Percentiles rank a stretch among this genome's conserved stretches.
Evolutionary conservation across 2,888 invertebrate species (phyloP).

Genomic region (Folsomia manolachei): DNA sequence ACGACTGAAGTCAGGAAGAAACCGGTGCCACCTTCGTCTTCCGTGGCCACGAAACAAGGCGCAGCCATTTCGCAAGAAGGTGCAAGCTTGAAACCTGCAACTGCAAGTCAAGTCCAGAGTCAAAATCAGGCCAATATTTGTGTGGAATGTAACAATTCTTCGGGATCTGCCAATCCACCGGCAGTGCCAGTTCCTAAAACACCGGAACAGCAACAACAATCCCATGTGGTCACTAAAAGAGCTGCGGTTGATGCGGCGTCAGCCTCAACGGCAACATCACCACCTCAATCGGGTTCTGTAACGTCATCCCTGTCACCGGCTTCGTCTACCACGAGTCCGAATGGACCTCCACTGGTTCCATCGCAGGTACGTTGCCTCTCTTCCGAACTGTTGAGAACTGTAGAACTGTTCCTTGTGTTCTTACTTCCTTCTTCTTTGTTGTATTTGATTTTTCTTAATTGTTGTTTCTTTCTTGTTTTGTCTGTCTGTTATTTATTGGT

Average conservation of each 20-base stretch:
- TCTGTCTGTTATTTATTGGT: background rate
- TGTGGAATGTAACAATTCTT: constrained; percentile 31
- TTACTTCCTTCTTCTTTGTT: background rate
- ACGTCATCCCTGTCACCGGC: constrained; percentile 27
- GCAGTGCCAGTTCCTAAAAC: constrained; percentile 33
- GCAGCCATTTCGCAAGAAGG: constrained; percentile 2
- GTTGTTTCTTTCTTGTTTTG: background rate
- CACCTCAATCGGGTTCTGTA: constrained; percentile 25
- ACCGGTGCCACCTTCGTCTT: constrained; percentile 20
- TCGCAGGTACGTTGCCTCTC: constrained; percentile 41
- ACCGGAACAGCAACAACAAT: constrained; percentile 36
- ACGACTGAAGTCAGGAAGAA: constrained; percentile 25
- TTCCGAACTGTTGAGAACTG: background rate
- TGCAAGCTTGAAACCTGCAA: constrained; percentile 29
- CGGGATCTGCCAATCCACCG: constrained; percentile 25
- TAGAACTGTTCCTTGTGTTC: background rate
- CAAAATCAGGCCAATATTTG: constrained; percentile 23
- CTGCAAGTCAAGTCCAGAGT: constrained; percentile 6
- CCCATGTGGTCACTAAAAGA: constrained; percentile 35
- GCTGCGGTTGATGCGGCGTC: constrained; percentile 52
- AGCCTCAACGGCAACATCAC: constrained; percentile 4
- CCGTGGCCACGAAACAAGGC: constrained; percentile 20
- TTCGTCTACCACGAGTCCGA: constrained; percentile 20
- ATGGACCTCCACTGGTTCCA: constrained; percentile 49
- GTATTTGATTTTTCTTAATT: too few species aligned